A percentile compares a stretch with the other conserved stretches of the same genome.
phyloP scores from a whole-genome alignment of 37 sponge, comb jelly and placozoan genomes.

The Halisarca cf. caerulea region DNA sequence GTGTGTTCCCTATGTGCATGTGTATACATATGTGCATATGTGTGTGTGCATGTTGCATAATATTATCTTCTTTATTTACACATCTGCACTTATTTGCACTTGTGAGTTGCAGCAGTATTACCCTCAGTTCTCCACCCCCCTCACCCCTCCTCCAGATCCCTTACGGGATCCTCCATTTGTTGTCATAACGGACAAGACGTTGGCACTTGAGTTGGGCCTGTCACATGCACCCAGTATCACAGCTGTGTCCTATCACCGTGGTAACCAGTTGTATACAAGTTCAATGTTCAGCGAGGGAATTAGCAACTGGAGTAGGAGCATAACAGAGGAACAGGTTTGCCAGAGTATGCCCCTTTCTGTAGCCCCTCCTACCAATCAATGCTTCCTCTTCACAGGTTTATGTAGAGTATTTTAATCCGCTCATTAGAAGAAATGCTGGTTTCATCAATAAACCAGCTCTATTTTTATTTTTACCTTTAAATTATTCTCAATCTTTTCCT shows the following conservation, averaged over 20 bases:
- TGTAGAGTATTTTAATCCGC: neutral
- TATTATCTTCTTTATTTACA: too few relatives aligned
- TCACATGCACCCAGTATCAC: neutral
- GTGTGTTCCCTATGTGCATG: too few relatives aligned
- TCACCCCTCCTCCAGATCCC: neutral
- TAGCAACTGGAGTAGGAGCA: neutral
- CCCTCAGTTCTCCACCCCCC: too few relatives aligned
- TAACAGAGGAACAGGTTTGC: conserved; percentile 46
- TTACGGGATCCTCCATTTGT: conserved; percentile 12
- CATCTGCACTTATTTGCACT: too few relatives aligned
- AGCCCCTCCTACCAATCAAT: neutral
- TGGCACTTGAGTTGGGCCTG: neutral
- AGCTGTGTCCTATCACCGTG: neutral
- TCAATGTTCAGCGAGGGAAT: neutral
- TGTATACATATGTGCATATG: too few relatives aligned
- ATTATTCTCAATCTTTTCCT: neutral
- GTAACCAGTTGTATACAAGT: neutral
- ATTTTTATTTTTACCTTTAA: neutral
- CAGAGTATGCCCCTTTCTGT: too few relatives aligned
- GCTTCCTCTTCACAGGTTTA: neutral
- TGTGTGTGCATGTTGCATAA: too few relatives aligned
- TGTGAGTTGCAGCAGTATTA: too few relatives aligned
- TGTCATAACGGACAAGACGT: neutral
- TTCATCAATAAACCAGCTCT: neutral
- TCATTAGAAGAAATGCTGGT: too few relatives aligned